These are phyloP conservation scores for Dryoscopus gambensis DNA, from an alignment of 2,113 vertebrate genomes.

Conservation along the genomic window DNA sequence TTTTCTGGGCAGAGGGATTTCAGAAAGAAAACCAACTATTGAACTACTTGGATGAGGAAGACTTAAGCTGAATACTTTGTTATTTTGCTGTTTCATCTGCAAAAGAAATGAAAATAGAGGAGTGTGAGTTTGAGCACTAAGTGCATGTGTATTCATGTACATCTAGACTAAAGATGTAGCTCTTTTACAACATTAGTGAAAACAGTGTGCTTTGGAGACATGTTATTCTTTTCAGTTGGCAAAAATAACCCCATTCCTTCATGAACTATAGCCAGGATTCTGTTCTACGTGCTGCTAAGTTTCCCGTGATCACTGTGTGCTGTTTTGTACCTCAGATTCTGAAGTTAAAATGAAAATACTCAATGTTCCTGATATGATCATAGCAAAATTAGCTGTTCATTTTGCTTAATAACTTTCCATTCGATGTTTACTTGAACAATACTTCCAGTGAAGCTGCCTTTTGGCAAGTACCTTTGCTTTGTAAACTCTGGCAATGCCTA, in stretches of 20 bases:
- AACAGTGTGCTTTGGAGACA: neutral
- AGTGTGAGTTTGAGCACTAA: neutral
- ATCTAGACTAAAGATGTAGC: neutral
- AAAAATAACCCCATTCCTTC: constrained; percentile 27
- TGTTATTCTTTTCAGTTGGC: constrained; percentile 18
- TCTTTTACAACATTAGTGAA: neutral
- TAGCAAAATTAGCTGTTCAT: constrained; percentile 20
- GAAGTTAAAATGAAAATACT: constrained; percentile 33
- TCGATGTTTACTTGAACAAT: neutral
- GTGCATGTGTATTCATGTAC: neutral
- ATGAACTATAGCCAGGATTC: constrained; percentile 20
- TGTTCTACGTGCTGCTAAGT: neutral
- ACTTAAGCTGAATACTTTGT: neutral
- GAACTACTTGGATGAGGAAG: neutral
- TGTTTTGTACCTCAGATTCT: constrained; percentile 11
- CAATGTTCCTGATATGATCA: constrained; percentile 27
- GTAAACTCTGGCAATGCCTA: constrained; percentile 18
- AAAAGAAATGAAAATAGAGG: neutral
- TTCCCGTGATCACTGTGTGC: neutral
- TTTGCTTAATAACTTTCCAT: constrained; percentile 39
- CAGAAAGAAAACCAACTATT: neutral
- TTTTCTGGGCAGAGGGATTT: neutral
- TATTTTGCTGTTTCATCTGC: neutral
- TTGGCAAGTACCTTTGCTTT: constrained; percentile 33
- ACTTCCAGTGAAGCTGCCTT: constrained; percentile 7